These are phyloP conservation scores for Chloroclystis v-ata DNA, from an alignment of 2,888 invertebrate species.

Conservation along the genomic window DNA sequence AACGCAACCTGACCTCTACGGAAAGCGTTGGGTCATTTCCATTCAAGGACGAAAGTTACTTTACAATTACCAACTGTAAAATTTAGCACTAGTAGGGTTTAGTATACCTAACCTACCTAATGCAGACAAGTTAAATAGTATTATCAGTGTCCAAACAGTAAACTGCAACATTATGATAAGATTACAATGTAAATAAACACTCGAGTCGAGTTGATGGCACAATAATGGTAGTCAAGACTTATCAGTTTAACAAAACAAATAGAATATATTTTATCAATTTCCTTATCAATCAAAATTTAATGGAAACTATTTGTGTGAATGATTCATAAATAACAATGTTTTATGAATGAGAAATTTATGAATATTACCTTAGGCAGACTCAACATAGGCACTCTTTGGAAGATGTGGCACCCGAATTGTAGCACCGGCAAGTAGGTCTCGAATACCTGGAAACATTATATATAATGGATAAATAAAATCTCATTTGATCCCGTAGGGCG, in stretches of 20 bases:
- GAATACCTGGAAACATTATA: conserved; percentile 74
- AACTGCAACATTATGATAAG: conserved; percentile 19
- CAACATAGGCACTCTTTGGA: conserved; percentile 88
- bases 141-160: not conserved
- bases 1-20: no score
- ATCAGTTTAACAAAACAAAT: no score
- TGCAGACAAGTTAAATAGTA: not conserved
- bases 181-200: conserved; percentile 34
- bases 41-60: no score
- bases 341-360: no score
- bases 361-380: conserved; percentile 89
- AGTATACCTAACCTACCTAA: not conserved
- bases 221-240: no score
- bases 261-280: no score
- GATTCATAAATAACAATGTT: no score
- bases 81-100: no score
- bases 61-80: no score
- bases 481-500: not conserved
- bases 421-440: conserved; percentile 93
- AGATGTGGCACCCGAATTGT: conserved; percentile 89
- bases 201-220: conserved; percentile 18
- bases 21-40: no score
- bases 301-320: no score
- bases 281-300: no score
- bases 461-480: not conserved